Evolutionary conservation across 1,140 invertebrate species (phyloP), one percentile per base, ranked within the genome.

Genomic region (Atta cephalotes): DNA sequence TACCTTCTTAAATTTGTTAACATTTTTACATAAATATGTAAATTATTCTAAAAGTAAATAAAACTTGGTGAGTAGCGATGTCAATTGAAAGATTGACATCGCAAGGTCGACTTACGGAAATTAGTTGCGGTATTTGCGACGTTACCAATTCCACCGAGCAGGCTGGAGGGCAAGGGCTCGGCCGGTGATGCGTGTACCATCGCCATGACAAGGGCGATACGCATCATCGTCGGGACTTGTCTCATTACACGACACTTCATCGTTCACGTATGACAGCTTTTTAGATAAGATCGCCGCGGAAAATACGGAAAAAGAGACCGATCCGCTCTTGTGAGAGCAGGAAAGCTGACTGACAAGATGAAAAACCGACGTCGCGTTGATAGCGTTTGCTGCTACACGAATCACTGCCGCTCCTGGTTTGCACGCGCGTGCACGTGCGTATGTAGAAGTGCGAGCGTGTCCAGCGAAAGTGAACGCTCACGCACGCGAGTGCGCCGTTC

Each of bases 81-180:
- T 25, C 25, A 25, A 25, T 72, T 39, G 18, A 3, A 39, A 21
- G 28, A 21, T 28, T 62, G 56, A 62, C 25, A 31, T 62, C 18
- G n/a, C n/a, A 3, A 5, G 53, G 35, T 76, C 14, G 66, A 94
- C 94, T 90, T 87, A 94, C 94, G 74, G 70, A 94, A 93, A 91
- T 93, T 93, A 0, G 92, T 92, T 3, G 94, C 94, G 74, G 87
- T 93, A 16, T 87, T 91, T 0, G 94, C 94, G 25, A 94, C 93
- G 53, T 93, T 95, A 7, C 91, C 93, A 35, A 94, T 94, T 16
- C 93, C 93, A 18, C 88, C 92, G 7, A 93, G 87, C 79, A 95
- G 63, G 35, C 56, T 72, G 3, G 66, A 21, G 10, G 89, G 89
- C 65, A 86, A 87, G n/a, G 91, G 79, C 0, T 92, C 91, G 16